A percentile compares a stretch with the other conserved stretches of the same genome.
Conservation (phyloP, 92 coral and sea anemone species). For the Hydrozoanthus gracilis region DNA sequence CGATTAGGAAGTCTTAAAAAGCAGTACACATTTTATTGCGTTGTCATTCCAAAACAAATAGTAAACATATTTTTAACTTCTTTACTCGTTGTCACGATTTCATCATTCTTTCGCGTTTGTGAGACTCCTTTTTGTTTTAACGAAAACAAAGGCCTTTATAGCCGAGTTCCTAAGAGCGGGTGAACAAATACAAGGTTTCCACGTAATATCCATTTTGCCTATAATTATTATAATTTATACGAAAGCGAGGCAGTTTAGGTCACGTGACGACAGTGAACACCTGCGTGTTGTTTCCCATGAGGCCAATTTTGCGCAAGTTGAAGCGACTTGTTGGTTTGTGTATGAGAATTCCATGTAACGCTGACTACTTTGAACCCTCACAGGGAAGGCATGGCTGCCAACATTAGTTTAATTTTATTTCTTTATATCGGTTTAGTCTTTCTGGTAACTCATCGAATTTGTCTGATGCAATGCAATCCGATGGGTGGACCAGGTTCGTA, state of each 20-base stretch:
- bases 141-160: conserved; percentile 24
- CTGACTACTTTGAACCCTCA: conserved; percentile 56
- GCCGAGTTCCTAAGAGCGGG: conserved; percentile 39
- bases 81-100: neutral
- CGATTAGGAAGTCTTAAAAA: neutral
- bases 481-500: conserved; percentile 94
- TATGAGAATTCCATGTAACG: conserved; percentile 89
- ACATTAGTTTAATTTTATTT: conserved; percentile 83
- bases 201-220: conserved; percentile 47
- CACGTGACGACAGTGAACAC: conserved; percentile 80
- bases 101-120: neutral
- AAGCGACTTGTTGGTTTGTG: conserved; percentile 66
- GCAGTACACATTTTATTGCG: neutral
- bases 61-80: neutral
- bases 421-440: conserved; percentile 83
- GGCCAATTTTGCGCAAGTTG: conserved; percentile 75
- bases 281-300: conserved; percentile 93
- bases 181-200: conserved; percentile 48
- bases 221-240: conserved; percentile 52
- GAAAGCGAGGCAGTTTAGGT: conserved; percentile 38
- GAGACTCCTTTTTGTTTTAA: neutral
- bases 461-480: conserved; percentile 96
- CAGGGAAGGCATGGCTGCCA: conserved; percentile 84
- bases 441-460: conserved; percentile 89
- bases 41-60: neutral